These are phyloP conservation scores for Bucorvus abyssinicus DNA, from an alignment of 2,797 vertebrate genomes.

Conservation along the genomic window DNA sequence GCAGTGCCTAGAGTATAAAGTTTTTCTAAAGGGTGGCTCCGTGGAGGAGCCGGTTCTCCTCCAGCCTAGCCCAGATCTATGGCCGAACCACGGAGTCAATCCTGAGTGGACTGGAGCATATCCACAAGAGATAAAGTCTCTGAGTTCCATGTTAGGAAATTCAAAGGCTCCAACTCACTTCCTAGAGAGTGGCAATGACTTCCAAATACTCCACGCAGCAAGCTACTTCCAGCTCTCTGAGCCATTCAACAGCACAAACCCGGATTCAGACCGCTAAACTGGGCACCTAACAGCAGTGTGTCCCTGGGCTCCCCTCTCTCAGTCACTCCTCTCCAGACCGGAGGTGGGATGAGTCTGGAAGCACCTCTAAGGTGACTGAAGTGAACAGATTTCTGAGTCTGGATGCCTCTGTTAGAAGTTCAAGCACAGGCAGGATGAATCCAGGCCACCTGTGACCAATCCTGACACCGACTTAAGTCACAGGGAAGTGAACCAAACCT, in stretches of 20 bases:
- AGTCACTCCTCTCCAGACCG: background rate
- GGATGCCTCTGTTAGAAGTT: background rate
- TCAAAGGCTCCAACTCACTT: background rate
- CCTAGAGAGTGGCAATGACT: background rate
- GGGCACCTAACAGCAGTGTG: background rate
- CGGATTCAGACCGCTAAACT: background rate
- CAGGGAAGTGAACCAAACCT: slow-evolving; percentile 21
- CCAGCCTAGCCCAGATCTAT: background rate
- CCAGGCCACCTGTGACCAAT: background rate
- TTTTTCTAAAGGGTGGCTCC: background rate
- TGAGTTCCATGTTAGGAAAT: background rate
- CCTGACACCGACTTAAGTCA: background rate
- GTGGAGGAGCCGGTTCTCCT: background rate
- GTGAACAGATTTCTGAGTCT: background rate
- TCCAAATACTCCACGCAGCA: background rate
- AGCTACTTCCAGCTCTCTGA: background rate
- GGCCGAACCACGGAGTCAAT: fast-evolving
- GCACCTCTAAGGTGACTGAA: background rate
- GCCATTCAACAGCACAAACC: background rate
- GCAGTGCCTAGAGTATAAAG: background rate
- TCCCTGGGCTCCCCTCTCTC: background rate
- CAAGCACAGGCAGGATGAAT: background rate
- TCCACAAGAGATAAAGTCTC: background rate
- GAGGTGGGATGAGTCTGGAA: background rate
- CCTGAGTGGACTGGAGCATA: background rate